Evolutionary conservation across 2,797 vertebrate species (phyloP), one percentile per base, ranked within the genome.

Genomic region (Pseudocheirus occidentalis): DNA sequence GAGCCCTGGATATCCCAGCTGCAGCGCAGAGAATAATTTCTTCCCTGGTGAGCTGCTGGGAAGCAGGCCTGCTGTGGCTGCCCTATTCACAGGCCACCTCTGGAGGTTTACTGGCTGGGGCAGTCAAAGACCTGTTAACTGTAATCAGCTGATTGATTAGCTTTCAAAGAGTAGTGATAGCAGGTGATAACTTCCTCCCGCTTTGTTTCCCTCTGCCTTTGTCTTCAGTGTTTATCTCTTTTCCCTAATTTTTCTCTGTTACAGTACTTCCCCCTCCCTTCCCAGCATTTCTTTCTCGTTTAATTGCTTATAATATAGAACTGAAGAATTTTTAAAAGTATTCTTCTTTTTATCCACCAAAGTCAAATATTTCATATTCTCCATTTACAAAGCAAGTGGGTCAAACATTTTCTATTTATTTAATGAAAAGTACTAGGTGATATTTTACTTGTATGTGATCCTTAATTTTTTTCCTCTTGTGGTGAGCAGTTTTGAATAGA

Each of bases 321-420:
- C 21, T 87, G 73, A 87, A 87, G 40, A 87, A 87, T 87, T 87
- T 81, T 46, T 46, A 46, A 46, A 87, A 87, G 9, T 46, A 87
- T 87, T 87, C 46, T 87, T 46, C 40, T 81, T 46, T 46, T 27
- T 81, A 46, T 40, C 34, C 14, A n/a, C 34, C 24, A 66, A 18
- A n/a, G 59, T 34, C 16, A 14, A 5, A 14, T 66, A 34, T 73
- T 73, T 73, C 40, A 95, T 94, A 95, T 97, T 96, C 94, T 95
- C 97, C 95, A 97, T 98, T 96, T 94, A 97, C n/a, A 90, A 94
- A 96, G 93, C 62, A 90, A 55, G 24, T 57, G 55, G 94, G 59
- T 56, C 91, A 92, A 94, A 95, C 91, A 21, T 46, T 96, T 96
- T 94, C 9, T 95, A 91, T 95, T 96, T 95, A 92, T 97, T 93